Evolutionary conservation across 1,140 invertebrate genomes (phyloP), one percentile per base, ranked within the genome.

Genomic region (Trialeurodes vaporariorum): DNA sequence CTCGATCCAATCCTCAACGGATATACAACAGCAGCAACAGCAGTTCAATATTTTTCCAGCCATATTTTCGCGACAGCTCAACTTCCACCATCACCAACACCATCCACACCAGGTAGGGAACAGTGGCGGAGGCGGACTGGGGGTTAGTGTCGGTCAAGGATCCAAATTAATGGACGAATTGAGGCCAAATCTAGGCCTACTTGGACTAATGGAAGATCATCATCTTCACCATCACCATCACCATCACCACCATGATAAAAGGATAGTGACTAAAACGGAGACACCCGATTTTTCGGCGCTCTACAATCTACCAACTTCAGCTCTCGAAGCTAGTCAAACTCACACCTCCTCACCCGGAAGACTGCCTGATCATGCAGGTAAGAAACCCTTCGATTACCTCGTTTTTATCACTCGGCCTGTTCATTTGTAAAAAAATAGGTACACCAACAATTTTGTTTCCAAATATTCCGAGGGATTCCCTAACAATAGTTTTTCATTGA

Each of bases 31-130:
- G 72, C 77, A 80, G 59, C 79, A 82, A 73, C 89, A 91, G 74
- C 90, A 92, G 80, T 92, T 92, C 82, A 92, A 92, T 80, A 92
- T 92, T 72, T 92, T 92, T 77, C 90, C 90, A 69, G 90, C 90
- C 63, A 91, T 92, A 74, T 92, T 92, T 77, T 91, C 89, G 79
- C 81, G 90, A 58, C 90, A 92, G 78, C 81, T 92, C 64, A 92
- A 92, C 77, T 92, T 92, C 76, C 70, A 73, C 34, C 69, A 71
- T 64, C 71, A 70, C 64, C 64, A 70, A 24, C 70, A 71, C 40
- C 70, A 71, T 64, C 70, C 68, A 59, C 27, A 63, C 2, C 70
- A 69, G 40, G 25, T 64, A 2, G 68, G 62, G 1, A 27, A 63
- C 62, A 64, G 34, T 17, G 58, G 40, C 22, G n/a, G n/a, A n/a